Percentiles rank a stretch among this genome's conserved stretches.
Conservation (phyloP, 30 jellyfish, hydroid and myxozoan genomes). For the Cassiopea xamachana region DNA sequence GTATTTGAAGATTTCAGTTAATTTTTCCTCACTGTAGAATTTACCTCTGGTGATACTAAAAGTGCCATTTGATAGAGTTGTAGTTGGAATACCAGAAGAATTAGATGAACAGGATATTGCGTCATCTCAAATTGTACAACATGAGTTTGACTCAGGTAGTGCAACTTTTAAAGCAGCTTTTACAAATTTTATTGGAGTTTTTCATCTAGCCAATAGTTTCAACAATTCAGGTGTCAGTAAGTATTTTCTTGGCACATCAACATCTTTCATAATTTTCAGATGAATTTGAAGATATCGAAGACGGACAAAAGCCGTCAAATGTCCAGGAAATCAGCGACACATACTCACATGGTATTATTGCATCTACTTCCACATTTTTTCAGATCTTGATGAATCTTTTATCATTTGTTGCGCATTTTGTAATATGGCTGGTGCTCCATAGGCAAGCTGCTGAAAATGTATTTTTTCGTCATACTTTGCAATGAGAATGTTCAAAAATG, state of each 20-base stretch:
- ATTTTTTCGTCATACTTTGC: too few species aligned
- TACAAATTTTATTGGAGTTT: not conserved
- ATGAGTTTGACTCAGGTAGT: constrained; percentile 58
- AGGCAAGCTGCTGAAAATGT: too few species aligned
- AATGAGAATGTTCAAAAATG: too few species aligned
- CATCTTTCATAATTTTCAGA: constrained; percentile 7
- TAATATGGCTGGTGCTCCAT: not conserved
- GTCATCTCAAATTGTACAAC: constrained; percentile 16
- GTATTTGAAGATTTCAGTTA: not conserved
- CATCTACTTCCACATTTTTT: not conserved
- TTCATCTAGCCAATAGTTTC: not conserved
- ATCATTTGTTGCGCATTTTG: not conserved
- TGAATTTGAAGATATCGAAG: constrained; percentile 81
- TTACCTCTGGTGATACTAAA: constrained; percentile 1
- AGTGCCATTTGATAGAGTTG: constrained; percentile 46
- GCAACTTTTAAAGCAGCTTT: not conserved
- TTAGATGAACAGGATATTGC: constrained; percentile 39
- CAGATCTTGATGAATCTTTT: not conserved
- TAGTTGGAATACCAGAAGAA: constrained; percentile 62
- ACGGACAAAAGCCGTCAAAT: not conserved
- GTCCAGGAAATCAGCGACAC: not conserved
- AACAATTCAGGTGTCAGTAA: not conserved
- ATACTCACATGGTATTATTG: not conserved
- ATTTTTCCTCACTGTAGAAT: not conserved
- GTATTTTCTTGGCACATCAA: not conserved